Evolutionary conservation across 2,888 invertebrate species (phyloP).

Genomic region (Ichneumoninae sp.): DNA sequence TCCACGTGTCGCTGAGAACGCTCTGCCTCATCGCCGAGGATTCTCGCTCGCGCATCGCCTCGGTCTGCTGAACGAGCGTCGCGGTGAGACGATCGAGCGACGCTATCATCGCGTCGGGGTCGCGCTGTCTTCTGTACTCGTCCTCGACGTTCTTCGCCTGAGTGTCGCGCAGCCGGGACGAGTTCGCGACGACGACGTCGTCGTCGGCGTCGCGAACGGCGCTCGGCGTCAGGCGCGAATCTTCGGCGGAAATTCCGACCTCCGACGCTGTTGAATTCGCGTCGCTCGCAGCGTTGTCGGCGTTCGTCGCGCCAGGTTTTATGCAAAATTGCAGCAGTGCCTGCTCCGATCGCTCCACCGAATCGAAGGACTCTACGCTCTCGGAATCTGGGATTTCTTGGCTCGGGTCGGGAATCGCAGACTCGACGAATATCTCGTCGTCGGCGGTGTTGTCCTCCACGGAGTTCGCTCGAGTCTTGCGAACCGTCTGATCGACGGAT

Average conservation of each 20-base stretch:
- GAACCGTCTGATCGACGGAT: neutral
- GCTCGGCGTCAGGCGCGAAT: no score
- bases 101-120: slow-evolving; percentile 89
- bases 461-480: slow-evolving; percentile 53
- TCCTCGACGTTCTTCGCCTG: slow-evolving; percentile 73
- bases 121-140: slow-evolving; percentile 85
- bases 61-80: slow-evolving; percentile 88
- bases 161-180: neutral
- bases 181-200: slow-evolving; percentile 4
- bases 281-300: slow-evolving; percentile 38
- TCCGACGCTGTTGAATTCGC: slow-evolving; percentile 4
- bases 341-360: slow-evolving; percentile 80
- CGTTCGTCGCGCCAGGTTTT: slow-evolving; percentile 68
- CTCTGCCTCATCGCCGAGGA: slow-evolving; percentile 83
- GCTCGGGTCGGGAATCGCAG: slow-evolving; percentile 9
- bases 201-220: neutral
- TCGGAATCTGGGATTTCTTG: slow-evolving; percentile 68
- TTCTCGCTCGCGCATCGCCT: slow-evolving; percentile 86
- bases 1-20: slow-evolving; percentile 89
- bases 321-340: slow-evolving; percentile 77
- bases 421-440: slow-evolving; percentile 30
- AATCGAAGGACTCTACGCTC: slow-evolving; percentile 80
- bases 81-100: slow-evolving; percentile 88
- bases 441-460: slow-evolving; percentile 61
- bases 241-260: slow-evolving; percentile 6